Evolutionary conservation across 1,140 invertebrate species (phyloP).

Genomic region (Steinernema feltiae): DNA sequence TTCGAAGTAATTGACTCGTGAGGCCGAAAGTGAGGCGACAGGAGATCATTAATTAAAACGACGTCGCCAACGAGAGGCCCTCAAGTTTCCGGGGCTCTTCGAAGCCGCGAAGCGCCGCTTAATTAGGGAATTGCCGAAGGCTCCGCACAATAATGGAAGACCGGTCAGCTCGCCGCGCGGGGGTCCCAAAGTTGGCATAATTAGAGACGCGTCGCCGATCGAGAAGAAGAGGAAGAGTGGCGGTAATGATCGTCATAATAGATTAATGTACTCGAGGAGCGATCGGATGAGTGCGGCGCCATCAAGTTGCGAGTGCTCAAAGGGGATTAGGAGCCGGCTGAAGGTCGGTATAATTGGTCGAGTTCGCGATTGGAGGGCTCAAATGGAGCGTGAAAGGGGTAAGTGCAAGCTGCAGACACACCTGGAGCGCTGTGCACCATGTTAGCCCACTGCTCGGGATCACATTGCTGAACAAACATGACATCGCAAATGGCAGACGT

Average conservation of each 20-base stretch:
- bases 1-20: background rate
- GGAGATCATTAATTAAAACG: slow-evolving; percentile 14
- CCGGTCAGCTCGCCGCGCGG: background rate
- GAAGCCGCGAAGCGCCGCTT: background rate
- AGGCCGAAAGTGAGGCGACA: background rate
- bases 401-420: too few species aligned
- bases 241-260: slow-evolving; percentile 1
- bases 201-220: background rate
- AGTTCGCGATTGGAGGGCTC: background rate
- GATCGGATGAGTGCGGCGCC: background rate
- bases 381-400: background rate
- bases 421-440: too few species aligned
- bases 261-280: slow-evolving; percentile 2
- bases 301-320: slow-evolving; percentile 4
- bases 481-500: background rate
- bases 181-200: background rate
- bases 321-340: background rate
- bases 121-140: background rate
- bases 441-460: background rate
- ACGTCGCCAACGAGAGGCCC: background rate
- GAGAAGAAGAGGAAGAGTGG: background rate
- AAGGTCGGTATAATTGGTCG: slow-evolving; percentile 1
- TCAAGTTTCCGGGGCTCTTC: background rate
- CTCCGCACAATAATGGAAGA: background rate
- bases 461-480: background rate